Conservation (phyloP, 2,797 vertebrate species). For the Lagorchestes hirsutus region DNA sequence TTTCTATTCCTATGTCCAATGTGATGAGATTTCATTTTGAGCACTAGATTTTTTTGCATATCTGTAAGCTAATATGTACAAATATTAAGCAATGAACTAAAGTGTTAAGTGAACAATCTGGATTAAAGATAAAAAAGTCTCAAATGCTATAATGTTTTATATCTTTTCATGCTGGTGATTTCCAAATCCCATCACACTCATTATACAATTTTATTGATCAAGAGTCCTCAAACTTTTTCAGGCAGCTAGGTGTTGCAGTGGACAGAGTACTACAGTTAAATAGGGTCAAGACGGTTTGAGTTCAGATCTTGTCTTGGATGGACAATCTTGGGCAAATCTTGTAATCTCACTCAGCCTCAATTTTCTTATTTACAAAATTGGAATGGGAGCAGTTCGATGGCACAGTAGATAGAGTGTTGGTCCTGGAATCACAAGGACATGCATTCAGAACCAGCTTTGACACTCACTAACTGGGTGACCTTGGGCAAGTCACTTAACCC, state of each 20-base stretch:
- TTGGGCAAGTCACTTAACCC: background rate
- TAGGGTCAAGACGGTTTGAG: background rate
- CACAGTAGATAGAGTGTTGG: background rate
- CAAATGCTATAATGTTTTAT: background rate
- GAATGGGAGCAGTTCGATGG: background rate
- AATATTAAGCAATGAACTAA: background rate
- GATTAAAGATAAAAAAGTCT: background rate
- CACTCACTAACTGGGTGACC: background rate
- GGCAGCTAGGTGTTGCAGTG: background rate
- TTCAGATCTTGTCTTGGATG: background rate
- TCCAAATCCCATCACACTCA: background rate
- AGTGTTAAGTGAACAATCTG: background rate
- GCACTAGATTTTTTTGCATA: background rate
- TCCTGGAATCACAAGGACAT: background rate
- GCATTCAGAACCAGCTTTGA: background rate
- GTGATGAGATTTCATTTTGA: background rate
- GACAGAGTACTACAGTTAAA: background rate
- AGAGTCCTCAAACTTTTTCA: background rate
- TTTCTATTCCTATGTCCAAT: background rate
- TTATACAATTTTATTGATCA: background rate
- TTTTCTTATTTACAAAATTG: background rate
- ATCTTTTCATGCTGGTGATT: background rate
- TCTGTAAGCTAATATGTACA: background rate
- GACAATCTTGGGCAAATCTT: background rate
- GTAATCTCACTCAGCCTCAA: background rate